A percentile compares a stretch with the other conserved stretches of the same genome.
Evolutionary conservation across 2,797 vertebrate species (phyloP).

Genomic region (Crotalus adamanteus): DNA sequence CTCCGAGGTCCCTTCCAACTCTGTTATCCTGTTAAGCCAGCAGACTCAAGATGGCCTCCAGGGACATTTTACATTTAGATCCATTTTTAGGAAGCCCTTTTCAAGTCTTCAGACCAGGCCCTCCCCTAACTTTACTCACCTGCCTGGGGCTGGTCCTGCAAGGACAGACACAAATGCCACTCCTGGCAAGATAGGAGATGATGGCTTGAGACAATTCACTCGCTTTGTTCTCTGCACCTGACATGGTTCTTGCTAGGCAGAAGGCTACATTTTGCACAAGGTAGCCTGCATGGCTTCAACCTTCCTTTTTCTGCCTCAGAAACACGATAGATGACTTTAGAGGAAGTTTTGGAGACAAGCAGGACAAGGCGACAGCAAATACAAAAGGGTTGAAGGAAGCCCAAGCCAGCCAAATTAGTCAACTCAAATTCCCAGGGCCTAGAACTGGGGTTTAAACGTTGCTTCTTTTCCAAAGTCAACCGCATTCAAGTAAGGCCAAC

Average conservation of each 20-base stretch:
- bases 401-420: background rate
- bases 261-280: background rate
- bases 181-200: conserved; percentile 21
- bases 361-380: background rate
- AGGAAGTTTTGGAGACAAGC: background rate
- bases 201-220: background rate
- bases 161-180: conserved; percentile 19
- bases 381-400: background rate
- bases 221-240: background rate
- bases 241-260: background rate
- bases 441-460: rapidly evolving
- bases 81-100: background rate
- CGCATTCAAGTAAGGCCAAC: background rate
- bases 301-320: too few relatives aligned
- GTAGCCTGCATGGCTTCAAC: background rate
- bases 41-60: background rate
- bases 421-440: background rate
- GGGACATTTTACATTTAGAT: background rate
- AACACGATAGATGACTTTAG: background rate
- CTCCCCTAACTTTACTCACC: background rate
- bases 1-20: background rate
- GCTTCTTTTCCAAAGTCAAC: background rate
- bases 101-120: too few relatives aligned
- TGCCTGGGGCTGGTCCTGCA: background rate
- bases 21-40: background rate